Percentiles rank a stretch among this genome's conserved stretches.
phyloP scores from a whole-genome alignment of 2,113 vertebrate species.

The Porphyrio hochstetteri region DNA sequence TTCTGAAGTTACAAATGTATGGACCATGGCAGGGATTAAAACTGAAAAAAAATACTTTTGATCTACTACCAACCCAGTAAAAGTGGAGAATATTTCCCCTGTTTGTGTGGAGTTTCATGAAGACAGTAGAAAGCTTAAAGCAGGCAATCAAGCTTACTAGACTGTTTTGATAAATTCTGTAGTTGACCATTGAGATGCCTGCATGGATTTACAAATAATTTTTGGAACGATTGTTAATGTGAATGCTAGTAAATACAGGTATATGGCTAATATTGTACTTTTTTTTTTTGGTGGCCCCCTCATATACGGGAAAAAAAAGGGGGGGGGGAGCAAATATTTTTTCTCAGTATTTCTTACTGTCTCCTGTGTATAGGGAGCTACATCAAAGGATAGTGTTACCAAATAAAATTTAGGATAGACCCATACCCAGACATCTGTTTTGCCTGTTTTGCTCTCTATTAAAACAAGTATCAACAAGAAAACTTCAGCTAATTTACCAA shows the following conservation, averaged over 20 bases:
- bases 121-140: not conserved
- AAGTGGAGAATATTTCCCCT: accelerated
- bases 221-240: not conserved
- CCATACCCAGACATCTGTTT: not conserved
- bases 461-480: not conserved
- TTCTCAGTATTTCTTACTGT: not conserved
- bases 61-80: not conserved
- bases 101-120: not conserved
- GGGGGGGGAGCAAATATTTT: accelerated
- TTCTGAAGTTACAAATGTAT: not conserved
- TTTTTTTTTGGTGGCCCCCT: not conserved
- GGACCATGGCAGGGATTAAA: not conserved
- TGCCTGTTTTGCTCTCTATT: not conserved
- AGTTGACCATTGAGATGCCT: not conserved
- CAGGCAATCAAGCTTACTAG: not conserved
- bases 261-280: not conserved
- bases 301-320: not conserved
- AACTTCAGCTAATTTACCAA: not conserved
- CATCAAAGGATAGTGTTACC: not conserved
- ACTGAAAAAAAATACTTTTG: not conserved
- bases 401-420: not conserved
- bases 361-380: not conserved
- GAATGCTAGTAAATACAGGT: not conserved
- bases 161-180: not conserved
- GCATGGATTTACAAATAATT: not conserved